phyloP scores from a whole-genome alignment of 1,140 invertebrate genomes.

The Apocrypta bakeri region DNA sequence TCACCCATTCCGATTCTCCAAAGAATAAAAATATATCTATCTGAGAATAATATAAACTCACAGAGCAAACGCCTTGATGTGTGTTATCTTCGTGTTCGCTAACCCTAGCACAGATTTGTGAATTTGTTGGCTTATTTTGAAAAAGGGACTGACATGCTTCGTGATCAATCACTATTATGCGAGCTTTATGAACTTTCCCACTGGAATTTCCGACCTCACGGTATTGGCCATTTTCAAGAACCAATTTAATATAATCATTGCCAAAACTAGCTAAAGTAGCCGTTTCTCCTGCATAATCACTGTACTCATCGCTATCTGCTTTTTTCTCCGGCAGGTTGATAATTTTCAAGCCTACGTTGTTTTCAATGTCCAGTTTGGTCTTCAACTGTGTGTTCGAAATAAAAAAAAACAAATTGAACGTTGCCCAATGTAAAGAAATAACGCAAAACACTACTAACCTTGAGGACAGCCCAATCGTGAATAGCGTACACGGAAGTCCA shows the following conservation, averaged over 20 bases:
- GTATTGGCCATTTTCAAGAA: not conserved
- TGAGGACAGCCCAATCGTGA: not conserved
- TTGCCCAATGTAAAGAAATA: too few relatives aligned
- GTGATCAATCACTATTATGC: not conserved
- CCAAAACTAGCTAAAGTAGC: not conserved
- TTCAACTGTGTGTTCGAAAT: not conserved
- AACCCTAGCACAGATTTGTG: conserved; percentile 15
- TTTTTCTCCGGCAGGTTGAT: not conserved
- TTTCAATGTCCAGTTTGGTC: not conserved
- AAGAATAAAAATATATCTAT: not conserved
- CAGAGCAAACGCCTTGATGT: conserved; percentile 35
- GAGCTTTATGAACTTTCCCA: not conserved
- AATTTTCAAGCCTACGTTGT: not conserved
- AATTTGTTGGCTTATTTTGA: too few relatives aligned
- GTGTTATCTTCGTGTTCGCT: conserved; percentile 12
- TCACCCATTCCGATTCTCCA: too few relatives aligned
- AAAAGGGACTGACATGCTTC: not conserved
- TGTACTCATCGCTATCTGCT: not conserved
- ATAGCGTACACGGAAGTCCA: not conserved
- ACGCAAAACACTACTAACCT: not conserved
- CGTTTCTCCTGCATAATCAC: not conserved
- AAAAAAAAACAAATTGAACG: not conserved
- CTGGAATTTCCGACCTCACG: not conserved
- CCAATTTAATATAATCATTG: not conserved
- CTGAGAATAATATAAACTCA: conserved; percentile 1